Base-by-base conservation (phyloP, 2,888 invertebrate genomes). In the Geotrupes spiniger region DNA sequence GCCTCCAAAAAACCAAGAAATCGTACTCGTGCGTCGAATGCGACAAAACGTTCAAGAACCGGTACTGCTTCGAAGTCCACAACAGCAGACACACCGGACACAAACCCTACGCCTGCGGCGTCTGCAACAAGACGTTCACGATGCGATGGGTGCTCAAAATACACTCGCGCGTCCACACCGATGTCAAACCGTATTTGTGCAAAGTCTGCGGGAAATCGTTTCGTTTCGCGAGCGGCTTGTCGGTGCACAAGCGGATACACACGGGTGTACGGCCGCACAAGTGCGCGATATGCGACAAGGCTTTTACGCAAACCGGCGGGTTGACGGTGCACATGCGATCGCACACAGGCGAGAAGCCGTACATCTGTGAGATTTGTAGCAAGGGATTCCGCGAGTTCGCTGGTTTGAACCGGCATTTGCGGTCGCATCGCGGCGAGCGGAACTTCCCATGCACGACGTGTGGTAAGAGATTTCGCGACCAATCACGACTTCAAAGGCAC, bases 251-350 rank as follows among this genome's bases (percentile, higher is more conserved):
- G 36, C 36, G 42, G 8, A 51, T 47, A 11, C 53, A 53, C 33
- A 49, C 45, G 4, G 51, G 48, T 2, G 49, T 42, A 9, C 44
- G 46, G 2, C 51, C 48, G 1, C 45, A 49, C 11, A 51, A 45
- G 15, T 53, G 53, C 15, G 50, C 50, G 15, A 26, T 54, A 27
- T 54, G 54, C 25, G 47, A 49, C n/a, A 54, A 53, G 38, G 42
- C 46, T 12, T 54, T 54, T 26, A 31, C 48, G 1, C 48, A 49
- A 45, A 15, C 45, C 6, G 37, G 42, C 0, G 46, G 39, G 10
- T 36, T 52, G 9, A 52, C 44, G 36, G 43, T 43, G n/a, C 53
- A 53, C 9, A 29, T 46, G 40, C 38, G 46, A 14, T 46, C 44
- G 1, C 53, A 53, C 39, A 51, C 50, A 4, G 53, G 50, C 1